Evolutionary conservation across 2,888 invertebrate genomes (phyloP), one percentile per base, ranked within the genome.

Genomic region (Herminia tarsipennalis): DNA sequence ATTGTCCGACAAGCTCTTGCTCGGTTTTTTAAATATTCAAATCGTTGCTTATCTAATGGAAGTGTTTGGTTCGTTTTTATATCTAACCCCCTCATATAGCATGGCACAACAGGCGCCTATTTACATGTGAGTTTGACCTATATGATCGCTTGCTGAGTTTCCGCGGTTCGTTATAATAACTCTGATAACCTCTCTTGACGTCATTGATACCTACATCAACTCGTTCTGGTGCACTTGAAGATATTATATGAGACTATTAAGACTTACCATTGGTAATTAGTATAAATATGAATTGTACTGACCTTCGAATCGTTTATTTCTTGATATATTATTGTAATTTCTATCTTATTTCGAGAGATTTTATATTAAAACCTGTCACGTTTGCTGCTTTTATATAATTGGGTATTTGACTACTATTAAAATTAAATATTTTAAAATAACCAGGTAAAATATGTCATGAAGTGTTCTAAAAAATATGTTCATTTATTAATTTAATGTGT

Each of bases 131-230:
- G 62, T 50, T 25, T 67, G 60, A 64, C 74, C 74, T 58, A 70
- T 61, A 53, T 72, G 77, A 56, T 56, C 67, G 60, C 40, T 53
- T 37, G 51, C 55, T 57, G 67, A 50, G 66, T 77, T 81, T 81
- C 81, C 81, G 78, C 70, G 69, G 65, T 57, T 47, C 67, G 45
- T 41, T 28, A 38, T 43, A 38, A 38, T 43, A 38, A 61, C 60
- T 37, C 21, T 16, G 84, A 85, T 85, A 85, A 82, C 84, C 86
- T 66, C 24, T 59, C 18, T 52, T 73, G 66, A 79, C 85, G 85
- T 85, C 84, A 84, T 45, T 50, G 58, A 62, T 74, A 42, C n/a
- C n/a, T n/a, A n/a, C 21, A 18, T 24, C 20, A 32, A 30, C 30
- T 41, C 21, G 48, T 53, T 53, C 60, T 14, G 49, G 49, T 64